Evolutionary conservation across 2,113 vertebrate genomes (phyloP), one percentile per base, ranked within the genome.

Genomic region (Poicephalus meyeri): DNA sequence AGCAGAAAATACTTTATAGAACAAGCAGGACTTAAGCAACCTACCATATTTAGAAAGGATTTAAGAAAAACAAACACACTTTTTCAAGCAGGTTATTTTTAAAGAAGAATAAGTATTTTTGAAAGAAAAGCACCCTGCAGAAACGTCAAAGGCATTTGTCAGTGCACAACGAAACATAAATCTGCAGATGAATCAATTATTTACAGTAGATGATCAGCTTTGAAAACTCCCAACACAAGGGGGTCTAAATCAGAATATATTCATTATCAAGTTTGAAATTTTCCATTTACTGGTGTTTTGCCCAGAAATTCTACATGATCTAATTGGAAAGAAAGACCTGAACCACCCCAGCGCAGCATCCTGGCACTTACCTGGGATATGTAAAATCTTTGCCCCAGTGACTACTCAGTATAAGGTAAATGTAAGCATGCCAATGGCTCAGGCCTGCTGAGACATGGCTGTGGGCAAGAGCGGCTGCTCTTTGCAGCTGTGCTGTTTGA

Each of bases 401-500:
- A 77, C 50, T 47, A 15, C 56, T 42, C 20, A 8, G 24, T 18
- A 5, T 11, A 25, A 37, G 0, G 12, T 4, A 20, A 71, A 28
- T 2, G 3, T 13, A n/a, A 17, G 42, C 13, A 12, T 10, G 24
- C 6, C 69, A 33, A 10, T 5, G 18, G 76, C 50, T 50, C 80
- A 9, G 19, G 68, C 19, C 53, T 26, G 33, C 28, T 9, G 31
- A 15, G 46, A 23, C 7, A 4, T 0, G 6, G 28, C 49, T 33
- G 17, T 1, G 23, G 26, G 28, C 16, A 26, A 23, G 17, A 76
- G n/a, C 1, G 0, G 10, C 42, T 19, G 47, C 25, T 35, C 33
- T 23, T 2, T 3, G 1, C 33, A 61, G 55, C 31, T 17, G 2
- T 2, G 4, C 24, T 11, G 12, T 37, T 24, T 0, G 3, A n/a